Percentiles rank a stretch among this genome's conserved stretches.
Evolutionary conservation across 2,888 invertebrate species (phyloP).

Genomic region (Drosophila fulvimacula): DNA sequence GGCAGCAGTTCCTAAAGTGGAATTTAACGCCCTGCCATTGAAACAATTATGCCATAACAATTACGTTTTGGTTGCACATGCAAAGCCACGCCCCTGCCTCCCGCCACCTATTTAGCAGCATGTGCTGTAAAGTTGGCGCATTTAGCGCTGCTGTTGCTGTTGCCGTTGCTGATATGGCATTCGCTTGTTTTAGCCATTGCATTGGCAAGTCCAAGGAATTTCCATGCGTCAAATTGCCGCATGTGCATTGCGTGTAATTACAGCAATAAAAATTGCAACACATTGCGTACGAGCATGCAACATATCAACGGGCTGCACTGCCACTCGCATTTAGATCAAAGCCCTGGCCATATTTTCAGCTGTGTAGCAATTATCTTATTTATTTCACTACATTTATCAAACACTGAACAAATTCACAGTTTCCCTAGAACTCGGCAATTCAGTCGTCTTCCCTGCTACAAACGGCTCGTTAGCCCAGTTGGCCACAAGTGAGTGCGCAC

Average conservation of each 20-base stretch:
- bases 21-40: conserved; percentile 75
- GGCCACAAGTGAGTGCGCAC: conserved; percentile 61
- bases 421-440: conserved; percentile 45
- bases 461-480: conserved; percentile 47
- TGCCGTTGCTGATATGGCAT: conserved; percentile 54
- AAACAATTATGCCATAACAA: conserved; percentile 77
- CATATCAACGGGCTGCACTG: conserved; percentile 30
- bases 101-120: conserved; percentile 9
- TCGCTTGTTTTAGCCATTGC: conserved; percentile 29
- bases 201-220: conserved; percentile 63
- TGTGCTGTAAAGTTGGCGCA: conserved; percentile 68
- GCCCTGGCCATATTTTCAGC: conserved; percentile 13
- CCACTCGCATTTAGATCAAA: conserved; percentile 24
- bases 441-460: conserved; percentile 31
- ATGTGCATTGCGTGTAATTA: conserved; percentile 76
- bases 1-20: conserved; percentile 55
- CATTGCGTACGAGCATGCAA: conserved; percentile 77
- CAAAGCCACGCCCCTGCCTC: conserved; percentile 34
- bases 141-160: conserved; percentile 58
- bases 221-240: conserved; percentile 77
- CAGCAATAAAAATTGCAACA: conserved; percentile 78
- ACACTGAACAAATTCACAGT: conserved; percentile 71
- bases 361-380: conserved; percentile 73
- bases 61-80: conserved; percentile 71
- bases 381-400: conserved; percentile 72